Percentiles rank a stretch among this genome's conserved stretches.
These are phyloP conservation scores for Nyleta sp. DNA, from an alignment of 2,888 invertebrate genomes.

Conservation along the genomic window DNA sequence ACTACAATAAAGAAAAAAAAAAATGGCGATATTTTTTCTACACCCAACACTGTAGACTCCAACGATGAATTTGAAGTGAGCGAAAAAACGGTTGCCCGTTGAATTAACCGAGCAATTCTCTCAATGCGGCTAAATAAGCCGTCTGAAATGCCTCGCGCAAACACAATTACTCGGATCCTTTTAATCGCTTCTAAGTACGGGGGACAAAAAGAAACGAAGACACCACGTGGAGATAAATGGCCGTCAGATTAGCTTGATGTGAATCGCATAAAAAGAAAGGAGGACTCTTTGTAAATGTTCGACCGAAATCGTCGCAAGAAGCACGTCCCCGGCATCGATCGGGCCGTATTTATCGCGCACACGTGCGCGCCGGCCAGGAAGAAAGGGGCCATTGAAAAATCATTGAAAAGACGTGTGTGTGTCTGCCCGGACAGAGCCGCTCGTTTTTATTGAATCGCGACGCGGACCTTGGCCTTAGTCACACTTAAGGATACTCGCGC, in stretches of 20 bases:
- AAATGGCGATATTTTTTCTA: no score
- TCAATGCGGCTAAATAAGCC: conserved; percentile 1
- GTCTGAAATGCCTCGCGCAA: neutral
- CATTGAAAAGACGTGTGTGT: conserved; percentile 44
- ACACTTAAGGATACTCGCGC: conserved; percentile 25
- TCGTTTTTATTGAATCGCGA: conserved; percentile 1
- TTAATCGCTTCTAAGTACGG: conserved; percentile 24
- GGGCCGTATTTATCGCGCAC: conserved; percentile 18
- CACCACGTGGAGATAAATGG: conserved; percentile 12
- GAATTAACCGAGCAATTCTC: no score
- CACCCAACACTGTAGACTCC: no score
- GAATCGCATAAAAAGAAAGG: conserved; percentile 32
- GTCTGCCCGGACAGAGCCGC: conserved; percentile 13
- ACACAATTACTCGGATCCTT: conserved; percentile 16
- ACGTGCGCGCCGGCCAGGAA: conserved; percentile 30
- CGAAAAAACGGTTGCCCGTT: no score
- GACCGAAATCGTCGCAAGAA: conserved; percentile 20
- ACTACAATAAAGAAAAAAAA: no score
- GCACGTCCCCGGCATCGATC: conserved; percentile 36
- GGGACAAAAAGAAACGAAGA: conserved; percentile 8
- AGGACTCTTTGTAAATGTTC: conserved; percentile 22
- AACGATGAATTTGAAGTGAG: no score
- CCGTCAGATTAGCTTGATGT: conserved; percentile 17
- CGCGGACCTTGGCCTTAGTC: conserved; percentile 57
- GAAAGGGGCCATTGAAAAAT: conserved; percentile 40